Conservation (phyloP, 2,797 vertebrate genomes). For the Chaetophractus vellerosus region DNA sequence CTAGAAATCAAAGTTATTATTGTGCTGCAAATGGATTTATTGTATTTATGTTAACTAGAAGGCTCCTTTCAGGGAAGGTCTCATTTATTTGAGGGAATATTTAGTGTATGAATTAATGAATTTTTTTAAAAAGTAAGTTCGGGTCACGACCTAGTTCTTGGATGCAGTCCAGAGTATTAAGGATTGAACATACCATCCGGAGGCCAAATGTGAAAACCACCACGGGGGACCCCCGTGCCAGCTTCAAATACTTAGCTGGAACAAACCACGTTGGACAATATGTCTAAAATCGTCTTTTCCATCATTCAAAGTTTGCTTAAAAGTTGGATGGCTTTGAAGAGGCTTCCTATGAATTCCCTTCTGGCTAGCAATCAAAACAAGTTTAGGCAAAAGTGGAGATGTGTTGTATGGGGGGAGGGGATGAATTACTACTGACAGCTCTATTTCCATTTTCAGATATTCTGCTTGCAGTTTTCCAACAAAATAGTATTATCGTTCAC, state of each 20-base stretch:
- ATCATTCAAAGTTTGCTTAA: slow-evolving; percentile 89
- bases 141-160: slow-evolving; percentile 88
- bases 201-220: slow-evolving; percentile 87
- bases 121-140: slow-evolving; percentile 83
- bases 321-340: slow-evolving; percentile 90
- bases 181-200: slow-evolving; percentile 88
- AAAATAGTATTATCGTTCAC: slow-evolving; percentile 84
- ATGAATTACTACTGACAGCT: slow-evolving; percentile 86
- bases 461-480: slow-evolving; percentile 66
- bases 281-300: slow-evolving; percentile 88
- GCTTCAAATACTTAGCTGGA: slow-evolving; percentile 86
- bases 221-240: slow-evolving; percentile 82
- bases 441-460: slow-evolving; percentile 86
- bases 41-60: slow-evolving; percentile 88
- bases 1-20: slow-evolving; percentile 91
- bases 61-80: slow-evolving; percentile 81
- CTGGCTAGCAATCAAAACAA: slow-evolving; percentile 91
- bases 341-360: slow-evolving; percentile 89
- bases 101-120: slow-evolving; percentile 86
- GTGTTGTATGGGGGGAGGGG: slow-evolving; percentile 69
- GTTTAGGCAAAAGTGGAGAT: slow-evolving; percentile 90
- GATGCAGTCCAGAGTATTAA: slow-evolving; percentile 88
- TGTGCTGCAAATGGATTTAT: slow-evolving; percentile 89
- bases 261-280: slow-evolving; percentile 86
- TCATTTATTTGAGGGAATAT: slow-evolving; percentile 87